A percentile compares a stretch with the other conserved stretches of the same genome.
These are phyloP conservation scores for Hetaerina titia DNA, from an alignment of 2,888 invertebrate species.

Conservation along the genomic window DNA sequence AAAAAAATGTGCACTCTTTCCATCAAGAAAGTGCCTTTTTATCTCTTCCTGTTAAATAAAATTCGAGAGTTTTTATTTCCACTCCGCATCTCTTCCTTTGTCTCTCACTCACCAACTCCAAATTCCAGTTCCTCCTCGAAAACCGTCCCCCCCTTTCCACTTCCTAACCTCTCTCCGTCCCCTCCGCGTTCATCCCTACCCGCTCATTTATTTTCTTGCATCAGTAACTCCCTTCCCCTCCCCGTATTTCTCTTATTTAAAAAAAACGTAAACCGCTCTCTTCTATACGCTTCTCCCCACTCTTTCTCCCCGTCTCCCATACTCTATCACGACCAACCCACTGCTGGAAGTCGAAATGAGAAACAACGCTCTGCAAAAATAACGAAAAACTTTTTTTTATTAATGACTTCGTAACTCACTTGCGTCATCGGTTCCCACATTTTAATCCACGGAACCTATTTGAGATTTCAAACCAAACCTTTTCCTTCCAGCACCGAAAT, in stretches of 20 bases:
- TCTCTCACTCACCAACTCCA: background rate
- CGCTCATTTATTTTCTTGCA: background rate
- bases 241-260: background rate
- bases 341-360: background rate
- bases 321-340: background rate
- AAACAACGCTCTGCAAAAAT: background rate
- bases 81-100: background rate
- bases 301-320: background rate
- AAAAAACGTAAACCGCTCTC: background rate
- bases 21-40: background rate
- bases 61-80: background rate
- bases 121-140: background rate
- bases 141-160: background rate
- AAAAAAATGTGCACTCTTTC: background rate
- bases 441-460: background rate
- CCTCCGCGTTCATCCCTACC: background rate
- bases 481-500: background rate
- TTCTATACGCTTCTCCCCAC: background rate
- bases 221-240: background rate
- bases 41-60: background rate
- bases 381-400: background rate
- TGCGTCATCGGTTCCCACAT: conserved; percentile 21
- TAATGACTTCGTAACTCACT: background rate
- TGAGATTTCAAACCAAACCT: background rate
- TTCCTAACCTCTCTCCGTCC: background rate